Evolutionary conservation across 2,113 vertebrate species (phyloP), one percentile per base, ranked within the genome.

Genomic region (Planiliza haematocheilus): DNA sequence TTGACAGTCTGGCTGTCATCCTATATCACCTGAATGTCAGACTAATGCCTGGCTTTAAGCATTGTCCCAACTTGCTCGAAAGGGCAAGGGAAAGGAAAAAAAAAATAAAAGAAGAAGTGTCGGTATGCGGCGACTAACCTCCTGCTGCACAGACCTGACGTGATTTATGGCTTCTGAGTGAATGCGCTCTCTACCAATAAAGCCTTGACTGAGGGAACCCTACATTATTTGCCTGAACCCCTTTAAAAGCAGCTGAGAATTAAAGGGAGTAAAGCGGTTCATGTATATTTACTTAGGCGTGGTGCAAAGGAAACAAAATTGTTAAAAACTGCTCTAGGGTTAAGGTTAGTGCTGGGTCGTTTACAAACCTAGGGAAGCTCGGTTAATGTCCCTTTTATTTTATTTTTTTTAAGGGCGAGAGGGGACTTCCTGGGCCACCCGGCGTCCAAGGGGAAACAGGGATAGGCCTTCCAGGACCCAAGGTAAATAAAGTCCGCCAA

Each of bases 371-470:
- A n/a, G 36, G 36, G 11, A 10, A 10, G 2, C n/a, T n/a, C n/a
- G n/a, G n/a, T n/a, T n/a, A n/a, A n/a, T n/a, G n/a, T n/a, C n/a
- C n/a, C n/a, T n/a, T n/a, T n/a, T n/a, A n/a, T n/a, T n/a, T n/a
- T n/a, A n/a, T n/a, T 71, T 20, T 70, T 60, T 41, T 86, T 84
- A 86, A 97, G 96, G 96, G 96, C n/a, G 96, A 96, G 82, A 90
- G 95, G 90, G 96, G 96, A 68, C 88, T 94, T 88, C 48, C 92
- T 70, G 96, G 96, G n/a, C 94, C 93, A 75, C 89, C 94, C 87
- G 96, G 96, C 75, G 91, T 96, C 58, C 94, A 94, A 92, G 96
- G 96, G 71, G 95, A 97, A 85, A 94, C 93, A 67, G 96, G 96
- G 83, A 88, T 95, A 41, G 96, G 96, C 80, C 88, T 96, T 65